phyloP scores from a whole-genome alignment of 2,797 vertebrate genomes.

The Pseudotriccus pelzelni region DNA sequence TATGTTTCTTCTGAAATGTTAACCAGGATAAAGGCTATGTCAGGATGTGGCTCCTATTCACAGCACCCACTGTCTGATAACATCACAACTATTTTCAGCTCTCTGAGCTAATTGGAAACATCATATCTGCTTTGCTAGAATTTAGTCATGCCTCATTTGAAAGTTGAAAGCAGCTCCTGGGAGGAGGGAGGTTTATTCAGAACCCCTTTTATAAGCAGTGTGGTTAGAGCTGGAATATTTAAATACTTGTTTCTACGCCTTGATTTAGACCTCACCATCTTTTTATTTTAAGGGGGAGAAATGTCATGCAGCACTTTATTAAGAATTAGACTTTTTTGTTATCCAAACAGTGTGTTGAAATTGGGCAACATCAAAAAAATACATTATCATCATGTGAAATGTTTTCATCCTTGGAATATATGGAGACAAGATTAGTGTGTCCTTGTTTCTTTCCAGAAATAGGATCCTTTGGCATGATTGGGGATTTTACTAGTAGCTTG shows the following conservation, averaged over 20 bases:
- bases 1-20: constrained; percentile 70
- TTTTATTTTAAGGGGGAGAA: neutral
- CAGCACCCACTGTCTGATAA: constrained; percentile 73
- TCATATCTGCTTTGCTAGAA: constrained; percentile 72
- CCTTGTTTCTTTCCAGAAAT: neutral
- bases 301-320: neutral
- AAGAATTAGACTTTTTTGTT: neutral
- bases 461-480: neutral
- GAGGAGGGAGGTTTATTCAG: constrained; percentile 28
- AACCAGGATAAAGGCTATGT: constrained; percentile 49
- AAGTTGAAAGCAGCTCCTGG: constrained; percentile 58
- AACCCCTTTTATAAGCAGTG: constrained; percentile 9
- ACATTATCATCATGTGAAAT: neutral
- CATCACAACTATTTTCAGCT: constrained; percentile 52
- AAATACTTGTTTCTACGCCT: neutral
- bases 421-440: neutral
- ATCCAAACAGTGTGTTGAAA: neutral
- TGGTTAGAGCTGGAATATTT: constrained; percentile 29
- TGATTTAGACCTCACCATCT: neutral
- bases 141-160: constrained; percentile 76
- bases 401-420: neutral
- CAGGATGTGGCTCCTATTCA: constrained; percentile 69
- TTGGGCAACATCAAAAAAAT: neutral
- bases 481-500: neutral
- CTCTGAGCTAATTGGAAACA: constrained; percentile 81